These are phyloP conservation scores for Pandemis cinnamomeana DNA, from an alignment of 2,888 invertebrate species.

Conservation along the genomic window DNA sequence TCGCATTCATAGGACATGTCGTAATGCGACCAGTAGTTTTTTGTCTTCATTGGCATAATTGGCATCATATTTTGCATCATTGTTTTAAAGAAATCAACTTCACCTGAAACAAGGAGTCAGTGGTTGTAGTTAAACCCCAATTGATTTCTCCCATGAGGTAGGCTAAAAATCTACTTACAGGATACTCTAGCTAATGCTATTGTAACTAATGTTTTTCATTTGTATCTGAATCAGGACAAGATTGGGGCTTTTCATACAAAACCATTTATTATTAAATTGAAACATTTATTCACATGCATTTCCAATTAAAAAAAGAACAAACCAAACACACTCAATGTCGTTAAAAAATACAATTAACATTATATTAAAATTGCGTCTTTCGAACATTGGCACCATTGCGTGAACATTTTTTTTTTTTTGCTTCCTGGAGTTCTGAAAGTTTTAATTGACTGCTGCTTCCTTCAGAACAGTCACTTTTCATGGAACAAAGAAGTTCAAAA, in stretches of 20 bases:
- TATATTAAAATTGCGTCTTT: constrained; percentile 63
- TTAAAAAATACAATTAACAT: constrained; percentile 69
- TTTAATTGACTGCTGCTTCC: neutral
- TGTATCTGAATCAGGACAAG: constrained; percentile 21
- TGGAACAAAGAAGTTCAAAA: neutral
- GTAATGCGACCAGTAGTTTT: constrained; percentile 80
- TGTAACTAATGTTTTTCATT: constrained; percentile 16
- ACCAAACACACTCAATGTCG: constrained; percentile 79
- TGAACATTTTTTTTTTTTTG: neutral
- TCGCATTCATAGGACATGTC: constrained; percentile 84
- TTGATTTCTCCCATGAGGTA: constrained; percentile 19
- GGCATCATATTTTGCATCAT: constrained; percentile 81
- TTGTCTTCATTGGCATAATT: constrained; percentile 79
- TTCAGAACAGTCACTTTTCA: neutral
- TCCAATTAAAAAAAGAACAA: constrained; percentile 75
- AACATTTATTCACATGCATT: constrained; percentile 84
- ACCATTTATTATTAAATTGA: constrained; percentile 56
- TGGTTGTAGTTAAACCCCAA: constrained; percentile 42
- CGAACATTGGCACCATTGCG: constrained; percentile 44
- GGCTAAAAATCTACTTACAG: constrained; percentile 41
- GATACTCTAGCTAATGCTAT: constrained; percentile 30
- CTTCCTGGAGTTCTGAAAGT: neutral
- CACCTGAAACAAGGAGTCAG: constrained; percentile 79
- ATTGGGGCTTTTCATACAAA: constrained; percentile 22
- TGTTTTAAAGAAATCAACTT: constrained; percentile 80